Base-by-base conservation (phyloP, 2,888 invertebrate species). In the Parnassius mnemosyne region DNA sequence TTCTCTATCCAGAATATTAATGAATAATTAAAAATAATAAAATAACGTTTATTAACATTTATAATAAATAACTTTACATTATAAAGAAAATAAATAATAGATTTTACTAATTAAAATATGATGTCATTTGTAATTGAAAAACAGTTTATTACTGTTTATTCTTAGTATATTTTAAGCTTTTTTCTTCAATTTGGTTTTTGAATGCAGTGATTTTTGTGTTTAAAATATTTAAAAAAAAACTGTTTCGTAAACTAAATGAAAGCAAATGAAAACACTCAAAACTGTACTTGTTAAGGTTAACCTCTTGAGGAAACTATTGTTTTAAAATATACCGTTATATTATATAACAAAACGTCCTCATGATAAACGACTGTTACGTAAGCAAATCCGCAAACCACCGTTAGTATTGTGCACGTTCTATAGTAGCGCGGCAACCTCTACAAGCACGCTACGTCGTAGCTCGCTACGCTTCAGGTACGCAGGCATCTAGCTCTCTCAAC, bases 331-430 rank as follows among this genome's bases (percentile, higher is more conserved):
- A 53, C n/a, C 20, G 42, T 41, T 49, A 41, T 52, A 9, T 53
- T 16, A 44, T 49, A 44, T 50, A 63, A 63, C 59, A 63, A 63
- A 56, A 59, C 42, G 25, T 56, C 44, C 52, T 63, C 55, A 44
- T 46, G 20, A 63, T 59, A 57, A 50, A 53, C 34, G 11, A 47
- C 51, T 41, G 56, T 63, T 63, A 63, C 59, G 59, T 63, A 63
- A 63, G 55, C 52, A 52, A 56, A 63, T 20, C 59, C 63, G 56
- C 56, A 46, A 63, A 59, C 59, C 56, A 63, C 52, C 59, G 63
- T 56, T 59, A 63, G 63, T 60, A 51, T 58, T 58, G 54, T 60
- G 51, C 56, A 50, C 49, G 57, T 20, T 11, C 55, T 52, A 56
- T 51, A 57, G 57, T 12, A n/a, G 20, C 50, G 54, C 51, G 16